These are phyloP conservation scores for mouse (Mus musculus) DNA, from an alignment of 2,113 vertebrate genomes.

Conservation along the genomic window DNA sequence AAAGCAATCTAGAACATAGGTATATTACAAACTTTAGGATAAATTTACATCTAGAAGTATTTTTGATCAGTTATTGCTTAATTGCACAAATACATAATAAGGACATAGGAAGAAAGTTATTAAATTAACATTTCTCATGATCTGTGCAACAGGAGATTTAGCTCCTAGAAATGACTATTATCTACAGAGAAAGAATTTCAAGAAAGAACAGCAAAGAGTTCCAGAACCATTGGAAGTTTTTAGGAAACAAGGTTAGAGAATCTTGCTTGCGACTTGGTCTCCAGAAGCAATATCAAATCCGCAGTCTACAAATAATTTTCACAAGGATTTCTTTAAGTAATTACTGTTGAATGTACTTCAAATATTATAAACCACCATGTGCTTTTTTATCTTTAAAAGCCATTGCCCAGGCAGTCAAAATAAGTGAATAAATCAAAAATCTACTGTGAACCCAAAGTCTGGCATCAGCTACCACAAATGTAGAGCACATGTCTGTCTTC, in stretches of 20 bases:
- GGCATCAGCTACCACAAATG: neutral
- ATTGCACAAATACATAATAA: neutral
- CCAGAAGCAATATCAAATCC: neutral
- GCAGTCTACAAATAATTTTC: neutral
- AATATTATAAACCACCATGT: neutral
- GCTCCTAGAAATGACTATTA: neutral
- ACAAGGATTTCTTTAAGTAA: neutral
- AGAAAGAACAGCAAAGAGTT: neutral
- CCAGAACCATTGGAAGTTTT: neutral
- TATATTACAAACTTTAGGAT: neutral
- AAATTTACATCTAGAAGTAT: neutral
- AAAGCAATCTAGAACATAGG: neutral
- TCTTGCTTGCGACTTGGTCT: neutral
- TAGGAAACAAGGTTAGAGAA: neutral
- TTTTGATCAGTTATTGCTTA: neutral
- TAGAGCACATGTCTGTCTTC: neutral
- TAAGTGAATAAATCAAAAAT: neutral
- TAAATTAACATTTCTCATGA: slow-evolving; percentile 13
- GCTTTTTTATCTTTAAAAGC: neutral
- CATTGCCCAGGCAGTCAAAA: neutral
- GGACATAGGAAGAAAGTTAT: neutral
- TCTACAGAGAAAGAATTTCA: neutral
- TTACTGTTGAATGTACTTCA: neutral
- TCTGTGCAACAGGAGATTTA: neutral
- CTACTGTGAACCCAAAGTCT: neutral